Evolutionary conservation across 1,140 invertebrate species (phyloP), one percentile per base, ranked within the genome.

Genomic region (Sarcophaga peregrina): DNA sequence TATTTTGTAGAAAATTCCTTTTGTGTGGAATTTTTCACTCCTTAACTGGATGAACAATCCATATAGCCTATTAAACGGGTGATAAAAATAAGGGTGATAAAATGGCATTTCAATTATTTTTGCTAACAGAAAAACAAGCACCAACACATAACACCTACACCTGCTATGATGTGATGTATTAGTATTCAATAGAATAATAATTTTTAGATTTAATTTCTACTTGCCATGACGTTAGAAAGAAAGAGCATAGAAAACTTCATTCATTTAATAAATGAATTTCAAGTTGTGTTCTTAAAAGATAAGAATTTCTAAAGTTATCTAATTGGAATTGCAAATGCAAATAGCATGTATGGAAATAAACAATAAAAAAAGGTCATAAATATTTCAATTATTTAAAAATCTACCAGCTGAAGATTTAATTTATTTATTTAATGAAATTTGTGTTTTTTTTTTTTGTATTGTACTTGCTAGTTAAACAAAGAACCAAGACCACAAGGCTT

Each of bases 341-440:
- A n/a, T n/a, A n/a, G 25, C 4, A 37, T 37, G 25, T 37, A 37
- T 37, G 25, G 25, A 1, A 37, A 37, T 37, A 37, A 2, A 37
- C 25, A 37, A 37, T 37, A 37, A n/a, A 58, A 4, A 58, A n/a
- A n/a, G 15, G 6, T 13, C n/a, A 58, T n/a, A 58, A 58, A 58
- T 58, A 58, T 58, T 58, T 58, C 54, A 58, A 58, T 58, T n/a
- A 58, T 58, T 58, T 58, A 15, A 58, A 58, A 58, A 58, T n/a
- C 11, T 58, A 58, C 13, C 54, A 58, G 3, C 25, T 37, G n/a
- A 15, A 58, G 13, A 58, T 58, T 58, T 58, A 58, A 58, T 58
- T 58, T 7, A 58, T 58, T 58, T 13, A 15, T 13, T 58, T 58
- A n/a, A n/a, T n/a, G n/a, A 58, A n/a, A 58, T 58, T 58, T 58